Evolutionary conservation across 2,888 invertebrate species (phyloP), one percentile per base, ranked within the genome.

Genomic region (Tenthredo amoena): DNA sequence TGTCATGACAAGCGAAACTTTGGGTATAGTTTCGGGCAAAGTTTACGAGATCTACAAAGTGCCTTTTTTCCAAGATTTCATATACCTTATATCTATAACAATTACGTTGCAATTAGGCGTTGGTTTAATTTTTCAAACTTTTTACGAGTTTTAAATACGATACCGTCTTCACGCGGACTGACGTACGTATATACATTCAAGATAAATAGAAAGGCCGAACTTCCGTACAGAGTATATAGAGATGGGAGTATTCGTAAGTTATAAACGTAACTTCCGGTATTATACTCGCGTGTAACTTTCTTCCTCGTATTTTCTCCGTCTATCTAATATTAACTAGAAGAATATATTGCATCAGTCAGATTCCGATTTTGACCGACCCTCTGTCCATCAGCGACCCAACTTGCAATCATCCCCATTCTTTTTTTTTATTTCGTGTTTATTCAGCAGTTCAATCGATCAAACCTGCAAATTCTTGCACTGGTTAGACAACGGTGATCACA

Each of bases 231-330:
- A 43, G 72, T 21, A 40, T 40, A 72, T 40, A 72, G 72, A 72
- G 3, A 74, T 43, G 43, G 43, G 72, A 43, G 72, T 74, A 74
- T 43, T 74, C 40, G 21, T 74, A 43, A 74, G 40, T 74, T 26
- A 74, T 74, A 74, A 40, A 74, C 72, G 72, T 74, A 74, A 74
- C 43, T 74, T 74, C 72, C 72, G 72, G 72, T 74, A 74, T 74
- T 40, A 74, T 74, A 74, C 72, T 74, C 21, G 72, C 72, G 10
- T 26, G 72, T 74, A 74, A 74, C 72, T 74, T 74, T 74, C 72
- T 74, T 74, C 43, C 72, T 74, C 72, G 21, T 43, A 40, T 74
- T 74, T 74, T 43, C 72, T 43, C 37, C 72, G 40, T 74, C 72
- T 43, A 74, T 74, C 72, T 74, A 74, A 74, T 71, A 71, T 74